Conservation (phyloP, 2,888 invertebrate genomes). For the Drosophila prolongata region DNA sequence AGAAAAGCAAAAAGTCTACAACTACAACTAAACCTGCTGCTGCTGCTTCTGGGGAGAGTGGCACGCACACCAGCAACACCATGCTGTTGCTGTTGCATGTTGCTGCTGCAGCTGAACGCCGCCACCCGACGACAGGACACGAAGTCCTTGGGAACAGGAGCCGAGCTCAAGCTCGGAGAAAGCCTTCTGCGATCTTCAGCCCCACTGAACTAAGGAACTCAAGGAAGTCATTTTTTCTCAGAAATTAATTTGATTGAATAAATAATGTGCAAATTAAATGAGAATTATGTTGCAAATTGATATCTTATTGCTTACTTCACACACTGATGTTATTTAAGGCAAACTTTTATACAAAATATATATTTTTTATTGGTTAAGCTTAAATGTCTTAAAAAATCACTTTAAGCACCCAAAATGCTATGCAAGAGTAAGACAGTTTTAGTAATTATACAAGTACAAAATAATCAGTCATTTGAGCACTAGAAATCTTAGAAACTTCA, state of each 20-base stretch:
- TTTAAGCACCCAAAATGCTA: too few relatives aligned
- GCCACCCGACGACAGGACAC: slow-evolving; percentile 35
- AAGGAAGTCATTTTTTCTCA: neutral
- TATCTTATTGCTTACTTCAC: neutral
- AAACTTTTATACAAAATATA: too few relatives aligned
- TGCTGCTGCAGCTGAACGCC: slow-evolving; percentile 65
- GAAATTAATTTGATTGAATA: neutral
- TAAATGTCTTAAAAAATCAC: too few relatives aligned
- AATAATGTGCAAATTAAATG: neutral
- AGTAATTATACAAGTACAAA: too few relatives aligned
- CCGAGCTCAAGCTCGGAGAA: slow-evolving; percentile 8
- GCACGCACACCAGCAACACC: slow-evolving; percentile 37
- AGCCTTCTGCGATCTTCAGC: slow-evolving; percentile 8
- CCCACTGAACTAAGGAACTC: neutral
- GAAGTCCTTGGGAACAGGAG: slow-evolving; percentile 25
- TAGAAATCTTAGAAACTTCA: too few relatives aligned
- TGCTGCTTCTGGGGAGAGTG: slow-evolving; percentile 23
- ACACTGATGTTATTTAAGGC: too few relatives aligned
- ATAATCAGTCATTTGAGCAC: too few relatives aligned
- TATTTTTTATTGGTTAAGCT: too few relatives aligned
- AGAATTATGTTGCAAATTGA: neutral
- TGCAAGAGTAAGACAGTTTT: too few relatives aligned
- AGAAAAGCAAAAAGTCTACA: slow-evolving; percentile 77
- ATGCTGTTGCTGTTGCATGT: slow-evolving; percentile 32
- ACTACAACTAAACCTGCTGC: slow-evolving; percentile 65